A percentile compares a stretch with the other conserved stretches of the same genome.
Evolutionary conservation across 2,113 vertebrate genomes (phyloP).

Genomic region (Pedionomus torquatus): DNA sequence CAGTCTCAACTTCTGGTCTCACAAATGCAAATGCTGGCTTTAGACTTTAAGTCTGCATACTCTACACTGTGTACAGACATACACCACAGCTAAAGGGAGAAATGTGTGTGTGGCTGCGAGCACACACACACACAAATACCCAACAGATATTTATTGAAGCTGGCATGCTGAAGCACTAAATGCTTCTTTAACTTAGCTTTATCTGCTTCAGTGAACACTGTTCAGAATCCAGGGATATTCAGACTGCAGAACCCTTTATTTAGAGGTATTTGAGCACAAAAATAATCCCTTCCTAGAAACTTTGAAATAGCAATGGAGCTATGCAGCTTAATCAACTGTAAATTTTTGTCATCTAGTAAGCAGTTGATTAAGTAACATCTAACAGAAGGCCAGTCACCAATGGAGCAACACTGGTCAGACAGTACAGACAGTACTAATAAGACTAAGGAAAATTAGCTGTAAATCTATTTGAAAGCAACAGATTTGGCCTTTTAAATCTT

Average conservation of each 20-base stretch:
- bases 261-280: slow-evolving; percentile 67
- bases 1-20: not conserved
- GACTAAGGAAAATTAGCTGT: not conserved
- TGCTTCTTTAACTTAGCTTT: slow-evolving; percentile 76
- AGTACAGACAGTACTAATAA: not conserved
- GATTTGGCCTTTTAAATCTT: not conserved
- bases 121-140: not conserved
- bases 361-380: slow-evolving; percentile 24
- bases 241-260: slow-evolving; percentile 55
- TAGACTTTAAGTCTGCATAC: not conserved
- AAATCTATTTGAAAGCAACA: not conserved
- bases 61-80: not conserved
- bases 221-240: slow-evolving; percentile 63
- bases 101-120: not conserved
- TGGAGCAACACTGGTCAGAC: slow-evolving; percentile 3
- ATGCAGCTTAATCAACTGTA: slow-evolving; percentile 70
- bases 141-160: slow-evolving; percentile 61
- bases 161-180: slow-evolving; percentile 68
- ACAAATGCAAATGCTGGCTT: not conserved
- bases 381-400: not conserved
- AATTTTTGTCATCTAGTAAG: slow-evolving; percentile 61
- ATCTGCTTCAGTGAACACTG: slow-evolving; percentile 72
- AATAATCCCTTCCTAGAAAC: slow-evolving; percentile 72
- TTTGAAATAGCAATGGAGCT: slow-evolving; percentile 57
- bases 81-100: not conserved